These are phyloP conservation scores for Brachionus manjavacas DNA, from an alignment of 1,140 invertebrate species.

Conservation along the genomic window DNA sequence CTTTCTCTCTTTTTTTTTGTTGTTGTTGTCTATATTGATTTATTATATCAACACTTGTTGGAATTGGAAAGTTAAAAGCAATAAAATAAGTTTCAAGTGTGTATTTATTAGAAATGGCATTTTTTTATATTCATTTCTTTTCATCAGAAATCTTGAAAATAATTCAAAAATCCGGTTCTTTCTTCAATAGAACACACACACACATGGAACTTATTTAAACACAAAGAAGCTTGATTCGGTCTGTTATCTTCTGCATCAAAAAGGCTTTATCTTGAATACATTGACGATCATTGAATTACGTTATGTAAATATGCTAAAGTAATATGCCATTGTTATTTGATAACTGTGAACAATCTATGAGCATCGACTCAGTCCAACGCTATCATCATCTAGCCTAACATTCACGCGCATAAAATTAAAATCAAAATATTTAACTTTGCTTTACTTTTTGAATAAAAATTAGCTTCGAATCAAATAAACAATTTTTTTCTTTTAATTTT, in stretches of 20 bases:
- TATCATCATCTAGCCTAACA: not conserved
- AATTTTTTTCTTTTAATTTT: no score
- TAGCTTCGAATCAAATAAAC: not conserved
- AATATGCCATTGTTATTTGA: not conserved
- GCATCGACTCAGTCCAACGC: not conserved
- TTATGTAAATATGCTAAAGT: not conserved
- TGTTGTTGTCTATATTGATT: not conserved
- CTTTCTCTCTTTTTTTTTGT: not conserved
- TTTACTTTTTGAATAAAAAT: not conserved
- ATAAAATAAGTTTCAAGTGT: not conserved
- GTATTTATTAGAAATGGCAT: not conserved
- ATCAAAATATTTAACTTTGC: not conserved
- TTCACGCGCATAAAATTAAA: not conserved
- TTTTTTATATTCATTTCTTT: not conserved
- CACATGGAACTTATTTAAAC: not conserved
- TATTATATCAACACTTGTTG: conserved; percentile 30
- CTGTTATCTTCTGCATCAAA: not conserved
- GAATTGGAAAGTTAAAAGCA: conserved; percentile 1
- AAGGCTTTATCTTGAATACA: not conserved
- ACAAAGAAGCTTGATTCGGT: not conserved
- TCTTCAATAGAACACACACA: not conserved
- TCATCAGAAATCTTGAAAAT: no score
- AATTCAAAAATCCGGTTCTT: not conserved
- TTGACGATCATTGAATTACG: conserved; percentile 15
- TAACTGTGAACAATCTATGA: not conserved